Percentiles rank a stretch among this genome's conserved stretches.
Conservation (phyloP, 2,888 invertebrate species). For the Neria commutata region DNA sequence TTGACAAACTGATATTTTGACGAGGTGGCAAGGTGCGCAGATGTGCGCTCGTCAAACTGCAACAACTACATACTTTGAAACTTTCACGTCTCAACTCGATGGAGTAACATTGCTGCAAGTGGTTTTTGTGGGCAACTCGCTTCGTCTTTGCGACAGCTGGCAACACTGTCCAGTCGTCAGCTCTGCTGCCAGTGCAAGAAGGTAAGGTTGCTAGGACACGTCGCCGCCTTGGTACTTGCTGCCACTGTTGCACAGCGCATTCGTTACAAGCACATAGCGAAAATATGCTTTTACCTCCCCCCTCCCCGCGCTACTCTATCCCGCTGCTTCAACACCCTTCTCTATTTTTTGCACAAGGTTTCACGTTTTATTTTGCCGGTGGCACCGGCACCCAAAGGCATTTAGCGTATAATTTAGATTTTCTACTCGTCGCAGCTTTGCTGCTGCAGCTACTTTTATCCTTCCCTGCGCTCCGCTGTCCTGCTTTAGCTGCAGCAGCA, state of each 20-base stretch:
- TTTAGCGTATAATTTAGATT: slow-evolving; percentile 37
- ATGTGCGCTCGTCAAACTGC: background rate
- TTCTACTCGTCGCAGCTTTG: slow-evolving; percentile 24
- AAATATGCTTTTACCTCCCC: too few relatives aligned
- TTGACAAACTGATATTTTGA: background rate
- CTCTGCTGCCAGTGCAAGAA: background rate
- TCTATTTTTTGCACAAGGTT: background rate
- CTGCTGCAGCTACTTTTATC: too few relatives aligned
- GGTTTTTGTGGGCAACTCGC: too few relatives aligned
- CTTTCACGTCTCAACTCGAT: too few relatives aligned
- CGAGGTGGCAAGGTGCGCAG: background rate
- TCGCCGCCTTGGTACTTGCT: too few relatives aligned
- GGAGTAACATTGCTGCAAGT: too few relatives aligned
- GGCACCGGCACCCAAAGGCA: background rate
- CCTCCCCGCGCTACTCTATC: too few relatives aligned
- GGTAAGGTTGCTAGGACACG: background rate
- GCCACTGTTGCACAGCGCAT: too few relatives aligned
- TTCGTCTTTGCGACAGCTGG: background rate
- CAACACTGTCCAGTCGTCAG: background rate
- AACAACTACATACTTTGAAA: background rate
- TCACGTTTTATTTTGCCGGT: background rate
- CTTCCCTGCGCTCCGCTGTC: slow-evolving; percentile 1
- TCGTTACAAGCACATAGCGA: too few relatives aligned
- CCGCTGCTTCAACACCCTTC: too few relatives aligned
- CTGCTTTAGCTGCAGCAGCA: slow-evolving; percentile 15